A percentile compares a stretch with the other conserved stretches of the same genome.
phyloP scores from a whole-genome alignment of 2,113 vertebrate genomes.

The Platysteira castanea region DNA sequence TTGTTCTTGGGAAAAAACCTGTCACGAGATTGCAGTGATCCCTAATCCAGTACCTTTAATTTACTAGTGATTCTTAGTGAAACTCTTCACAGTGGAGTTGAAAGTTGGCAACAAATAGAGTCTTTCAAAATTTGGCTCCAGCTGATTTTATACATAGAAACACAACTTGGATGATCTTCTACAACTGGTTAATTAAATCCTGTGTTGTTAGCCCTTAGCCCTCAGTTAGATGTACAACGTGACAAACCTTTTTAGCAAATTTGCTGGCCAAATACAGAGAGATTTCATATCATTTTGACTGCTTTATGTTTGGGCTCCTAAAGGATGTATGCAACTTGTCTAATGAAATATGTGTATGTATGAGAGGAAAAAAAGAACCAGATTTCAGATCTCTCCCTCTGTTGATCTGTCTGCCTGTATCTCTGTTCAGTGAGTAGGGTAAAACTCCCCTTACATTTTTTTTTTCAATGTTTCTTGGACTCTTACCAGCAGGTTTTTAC shows the following conservation, averaged over 20 bases:
- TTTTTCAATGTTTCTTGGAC: constrained; percentile 45
- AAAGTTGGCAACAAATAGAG: neutral
- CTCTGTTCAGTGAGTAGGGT: neutral
- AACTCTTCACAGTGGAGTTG: neutral
- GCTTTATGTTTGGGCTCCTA: neutral
- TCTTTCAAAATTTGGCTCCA: constrained; percentile 20
- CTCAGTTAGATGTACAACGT: neutral
- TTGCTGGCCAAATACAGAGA: neutral
- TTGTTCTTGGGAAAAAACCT: neutral
- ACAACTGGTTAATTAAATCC: constrained; percentile 40
- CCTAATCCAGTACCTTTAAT: neutral
- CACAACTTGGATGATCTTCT: neutral
- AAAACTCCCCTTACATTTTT: neutral
- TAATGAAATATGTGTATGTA: neutral
- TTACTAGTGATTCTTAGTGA: neutral
- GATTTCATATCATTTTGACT: neutral
- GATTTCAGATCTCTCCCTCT: neutral
- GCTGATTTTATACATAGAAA: constrained; percentile 41
- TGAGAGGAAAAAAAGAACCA: neutral
- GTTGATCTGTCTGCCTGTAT: neutral
- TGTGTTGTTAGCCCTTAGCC: neutral
- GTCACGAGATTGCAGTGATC: neutral
- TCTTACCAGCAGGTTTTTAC: constrained; percentile 62
- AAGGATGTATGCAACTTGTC: neutral
- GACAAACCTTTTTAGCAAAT: constrained; percentile 18